Evolutionary conservation across 2,888 invertebrate genomes (phyloP), one percentile per base, ranked within the genome.

Genomic region (Blomia tropicalis): DNA sequence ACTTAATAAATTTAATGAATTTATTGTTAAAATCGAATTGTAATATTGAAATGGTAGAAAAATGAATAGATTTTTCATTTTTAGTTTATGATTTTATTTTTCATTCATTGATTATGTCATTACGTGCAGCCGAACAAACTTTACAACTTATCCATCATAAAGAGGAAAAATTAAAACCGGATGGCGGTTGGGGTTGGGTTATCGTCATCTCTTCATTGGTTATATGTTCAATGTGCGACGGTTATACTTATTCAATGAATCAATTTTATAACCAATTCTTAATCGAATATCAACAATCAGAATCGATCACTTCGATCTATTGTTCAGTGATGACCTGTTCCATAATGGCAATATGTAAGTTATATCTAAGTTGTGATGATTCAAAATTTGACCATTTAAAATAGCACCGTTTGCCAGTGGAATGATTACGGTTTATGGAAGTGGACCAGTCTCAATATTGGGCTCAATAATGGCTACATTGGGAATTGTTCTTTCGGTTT

Each of bases 331-430:
- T 62, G 62, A 62, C 41, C 2, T 58, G 36, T 32, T 47, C 41
- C 25, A 32, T 62, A 27, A 44, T 27, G 17, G 19, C 11, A 19
- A 31, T 56, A 14, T 56, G 56, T 56, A 36, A 56, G 56, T 56
- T n/a, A 4, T 36, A 56, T n/a, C 29, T 56, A 14, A 14, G 17
- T 36, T 30, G n/a, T 56, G 14, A 2, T n/a, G 14, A 17, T 19
- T 56, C 3, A 56, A 14, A 56, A 56, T 2, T 47, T 47, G 14
- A 19, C 22, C n/a, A n/a, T 25, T 14, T 36, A 19, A 67, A 68
- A 53, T 72, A 82, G 82, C 95, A 64, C 95, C 95, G 2, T 84
- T 95, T 71, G 92, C 89, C 1, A 87, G 89, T 68, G 92, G 90
- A 0, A 75, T 95, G 67, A 87, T 91, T 43, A 95, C 95, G 75